Conservation (phyloP, 2,888 invertebrate genomes). For the Leptopilina drosophilae region DNA sequence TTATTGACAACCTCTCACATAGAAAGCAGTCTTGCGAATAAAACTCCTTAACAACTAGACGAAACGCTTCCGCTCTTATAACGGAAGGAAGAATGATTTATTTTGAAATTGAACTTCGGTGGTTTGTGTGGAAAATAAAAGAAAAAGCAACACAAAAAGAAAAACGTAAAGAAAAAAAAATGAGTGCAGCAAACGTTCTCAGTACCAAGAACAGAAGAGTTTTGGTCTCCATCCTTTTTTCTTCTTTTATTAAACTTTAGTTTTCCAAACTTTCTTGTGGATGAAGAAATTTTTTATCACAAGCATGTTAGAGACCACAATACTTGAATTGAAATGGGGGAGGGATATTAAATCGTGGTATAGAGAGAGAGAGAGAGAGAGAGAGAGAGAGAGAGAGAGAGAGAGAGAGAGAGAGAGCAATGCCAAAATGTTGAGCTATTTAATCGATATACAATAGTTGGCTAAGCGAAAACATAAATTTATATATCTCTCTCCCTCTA, state of each 20-base stretch:
- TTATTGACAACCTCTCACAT: constrained; percentile 32
- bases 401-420: constrained; percentile 53
- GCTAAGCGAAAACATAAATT: constrained; percentile 53
- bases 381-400: too few species aligned
- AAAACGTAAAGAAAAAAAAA: background rate
- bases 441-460: constrained; percentile 55
- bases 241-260: constrained; percentile 46
- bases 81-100: constrained; percentile 29
- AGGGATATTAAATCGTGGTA: background rate
- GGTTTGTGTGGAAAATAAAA: constrained; percentile 24
- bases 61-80: constrained; percentile 13
- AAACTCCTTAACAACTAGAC: constrained; percentile 25
- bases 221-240: constrained; percentile 12
- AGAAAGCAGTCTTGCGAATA: constrained; percentile 34
- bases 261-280: constrained; percentile 17
- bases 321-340: constrained; percentile 43
- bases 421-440: constrained; percentile 44
- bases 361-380: too few species aligned
- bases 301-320: constrained; percentile 38
- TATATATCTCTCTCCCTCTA: constrained; percentile 42
- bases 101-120: constrained; percentile 36
- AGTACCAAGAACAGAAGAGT: constrained; percentile 19
- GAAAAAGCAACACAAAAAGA: background rate
- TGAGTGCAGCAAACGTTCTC: background rate
- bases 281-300: constrained; percentile 44